phyloP scores from a whole-genome alignment of 2,113 vertebrate species.

The Nesogale talazaci region DNA sequence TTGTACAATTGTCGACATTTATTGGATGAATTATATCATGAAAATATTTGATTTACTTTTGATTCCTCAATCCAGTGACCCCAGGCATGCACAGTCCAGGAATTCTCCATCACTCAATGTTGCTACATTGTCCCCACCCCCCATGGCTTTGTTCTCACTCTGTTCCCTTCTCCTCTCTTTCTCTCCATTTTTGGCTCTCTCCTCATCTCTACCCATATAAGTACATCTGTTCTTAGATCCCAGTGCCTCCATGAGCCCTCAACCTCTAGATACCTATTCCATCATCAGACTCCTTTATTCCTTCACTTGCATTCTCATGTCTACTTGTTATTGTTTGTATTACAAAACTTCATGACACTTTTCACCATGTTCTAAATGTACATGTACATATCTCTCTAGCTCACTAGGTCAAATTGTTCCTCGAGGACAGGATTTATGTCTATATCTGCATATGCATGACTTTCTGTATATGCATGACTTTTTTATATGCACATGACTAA shows the following conservation, averaged over 20 bases:
- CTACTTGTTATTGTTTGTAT: background rate
- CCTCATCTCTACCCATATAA: background rate
- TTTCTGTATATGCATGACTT: background rate
- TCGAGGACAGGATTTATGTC: background rate
- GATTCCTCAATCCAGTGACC: background rate
- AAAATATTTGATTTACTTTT: background rate
- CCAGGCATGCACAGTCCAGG: background rate
- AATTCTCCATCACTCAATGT: background rate
- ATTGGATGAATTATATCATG: background rate
- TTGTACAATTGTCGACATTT: background rate
- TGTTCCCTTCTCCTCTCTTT: background rate
- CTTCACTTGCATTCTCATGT: background rate
- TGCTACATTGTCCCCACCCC: too few relatives aligned
- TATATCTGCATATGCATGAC: background rate
- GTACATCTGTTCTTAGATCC: background rate
- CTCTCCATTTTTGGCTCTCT: background rate
- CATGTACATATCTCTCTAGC: background rate
- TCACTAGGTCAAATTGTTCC: background rate
- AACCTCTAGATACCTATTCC: background rate
- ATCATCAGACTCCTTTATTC: constrained; percentile 17
- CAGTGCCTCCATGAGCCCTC: background rate
- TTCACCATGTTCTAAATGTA: background rate
- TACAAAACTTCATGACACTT: background rate
- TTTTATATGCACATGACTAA: constrained; percentile 1
- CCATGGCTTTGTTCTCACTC: background rate